Base-by-base conservation (phyloP, 2,113 vertebrate species). In the Tetraodon nigroviridis region DNA sequence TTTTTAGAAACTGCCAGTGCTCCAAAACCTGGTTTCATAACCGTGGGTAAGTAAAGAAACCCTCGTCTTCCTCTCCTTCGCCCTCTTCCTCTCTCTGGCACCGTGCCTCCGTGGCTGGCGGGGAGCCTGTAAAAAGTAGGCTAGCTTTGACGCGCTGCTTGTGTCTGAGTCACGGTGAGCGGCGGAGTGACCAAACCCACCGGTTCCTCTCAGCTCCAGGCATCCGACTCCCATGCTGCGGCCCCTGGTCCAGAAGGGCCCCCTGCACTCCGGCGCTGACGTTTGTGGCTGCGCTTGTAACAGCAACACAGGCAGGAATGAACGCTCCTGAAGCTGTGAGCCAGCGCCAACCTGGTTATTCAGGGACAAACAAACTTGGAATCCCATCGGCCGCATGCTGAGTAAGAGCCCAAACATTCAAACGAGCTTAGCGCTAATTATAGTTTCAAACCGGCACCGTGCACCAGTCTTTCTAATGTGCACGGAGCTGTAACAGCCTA, bases 131-230 rank as follows among this genome's bases (percentile, higher is more conserved):
- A 69, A 70, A 87, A 89, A 89, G 87, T 88, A 89, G 86, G 87
- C 84, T 89, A 88, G 79, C 81, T 87, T 84, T 90, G 88, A 91
- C 84, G 85, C 60, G 77, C 73, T 84, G 79, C 85, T 79, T 79
- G 73, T 82, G 79, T 76, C 84, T 90, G 89, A 91, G 76, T 91
- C 90, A 91, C 84, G 79, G 65, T 76, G 79, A 83, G 64, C 80
- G 73, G 74, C 76, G 73, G 73, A 90, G 82, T 73, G 73, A 81
- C 79, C 78, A 88, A 84, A 75, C 85, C 90, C 86, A 88, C 88
- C 86, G 90, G 87, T 79, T 80, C 80, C 75, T 79, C 89, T 85
- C 79, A 81, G 83, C 81, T 87, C 84, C 70, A 82, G 83, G 85
- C 78, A 77, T 74, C 67, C 40, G 63, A 87, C 86, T 85, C 77